Evolutionary conservation across 2,888 invertebrate species (phyloP), one percentile per base, ranked within the genome.

Genomic region (Acanthacorydalis orientalis): DNA sequence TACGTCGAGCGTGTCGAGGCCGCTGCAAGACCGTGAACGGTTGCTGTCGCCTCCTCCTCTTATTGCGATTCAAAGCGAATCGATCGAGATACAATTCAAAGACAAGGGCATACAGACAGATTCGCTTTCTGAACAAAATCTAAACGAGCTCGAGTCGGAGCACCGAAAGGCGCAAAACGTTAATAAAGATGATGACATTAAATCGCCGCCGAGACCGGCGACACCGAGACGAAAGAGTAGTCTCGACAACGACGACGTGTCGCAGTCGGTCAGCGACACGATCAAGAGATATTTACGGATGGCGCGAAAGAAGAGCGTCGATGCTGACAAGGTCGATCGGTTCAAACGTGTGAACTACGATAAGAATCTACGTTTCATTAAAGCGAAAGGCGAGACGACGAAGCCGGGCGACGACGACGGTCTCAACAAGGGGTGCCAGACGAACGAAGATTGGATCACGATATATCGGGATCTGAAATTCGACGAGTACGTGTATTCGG

Each of bases 261-360:
- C 86, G 0, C 87, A 87, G 51, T 88, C 87, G 1, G 88, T 89
- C 31, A 83, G 86, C 59, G 86, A 88, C 59, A 88, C 86, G 0
- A 86, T 89, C 51, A 88, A 88, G 63, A 71, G 88, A 9, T 89
- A 89, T 62, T 65, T 89, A 44, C 71, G 85, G 49, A 89, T 89
- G 88, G 88, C 87, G 7, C 73, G 89, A 34, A 89, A 89, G 61
- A 89, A 89, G 59, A 86, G 85, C 57, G 78, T 83, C 9, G 87
- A 88, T 61, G 77, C 80, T 2, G 83, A 84, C 54, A 84, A 84
- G 60, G 78, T 74, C 2, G 88, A 85, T 59, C 75, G 83, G 45
- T 90, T 89, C 60, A 88, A 88, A 60, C 77, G 88, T 0, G 86
- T 90, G 15, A 90, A 90, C 62, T 90, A 90, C 58, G 89, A 90